phyloP scores from a whole-genome alignment of 2,888 invertebrate species.

The Diarsia brunnea region DNA sequence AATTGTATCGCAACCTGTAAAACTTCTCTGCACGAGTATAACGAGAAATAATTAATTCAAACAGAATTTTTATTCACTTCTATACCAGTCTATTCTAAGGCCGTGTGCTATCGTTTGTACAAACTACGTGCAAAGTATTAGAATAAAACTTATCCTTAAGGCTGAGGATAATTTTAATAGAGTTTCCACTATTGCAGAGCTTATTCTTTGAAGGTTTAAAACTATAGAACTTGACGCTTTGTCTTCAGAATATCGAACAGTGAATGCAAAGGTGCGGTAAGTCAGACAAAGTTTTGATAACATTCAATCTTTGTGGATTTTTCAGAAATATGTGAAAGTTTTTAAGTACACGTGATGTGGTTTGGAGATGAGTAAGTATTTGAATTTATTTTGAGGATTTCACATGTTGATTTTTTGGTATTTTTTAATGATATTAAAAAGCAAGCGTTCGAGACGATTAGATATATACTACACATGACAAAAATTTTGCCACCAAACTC shows the following conservation, averaged over 20 bases:
- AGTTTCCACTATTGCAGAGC: slow-evolving; percentile 56
- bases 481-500: not conserved
- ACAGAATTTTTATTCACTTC: slow-evolving; percentile 14
- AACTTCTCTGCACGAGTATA: too few relatives aligned
- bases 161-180: slow-evolving; percentile 56
- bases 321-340: slow-evolving; percentile 37
- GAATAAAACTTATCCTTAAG: slow-evolving; percentile 52
- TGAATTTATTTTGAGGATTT: not conserved
- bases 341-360: slow-evolving; percentile 8
- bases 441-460: not conserved
- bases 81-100: slow-evolving; percentile 4
- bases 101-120: slow-evolving; percentile 17
- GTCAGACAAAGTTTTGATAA: slow-evolving; percentile 58
- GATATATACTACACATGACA: not conserved
- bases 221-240: slow-evolving; percentile 65
- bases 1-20: not conserved
- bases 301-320: slow-evolving; percentile 48
- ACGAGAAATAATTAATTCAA: not conserved
- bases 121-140: slow-evolving; percentile 57
- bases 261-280: slow-evolving; percentile 52
- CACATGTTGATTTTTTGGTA: not conserved
- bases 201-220: slow-evolving; percentile 63
- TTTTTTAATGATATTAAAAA: slow-evolving; percentile 4
- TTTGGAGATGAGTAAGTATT: slow-evolving; percentile 1
- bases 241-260: slow-evolving; percentile 65